phyloP scores from a whole-genome alignment of 2,888 invertebrate genomes.

The Melieria crassipennis region DNA sequence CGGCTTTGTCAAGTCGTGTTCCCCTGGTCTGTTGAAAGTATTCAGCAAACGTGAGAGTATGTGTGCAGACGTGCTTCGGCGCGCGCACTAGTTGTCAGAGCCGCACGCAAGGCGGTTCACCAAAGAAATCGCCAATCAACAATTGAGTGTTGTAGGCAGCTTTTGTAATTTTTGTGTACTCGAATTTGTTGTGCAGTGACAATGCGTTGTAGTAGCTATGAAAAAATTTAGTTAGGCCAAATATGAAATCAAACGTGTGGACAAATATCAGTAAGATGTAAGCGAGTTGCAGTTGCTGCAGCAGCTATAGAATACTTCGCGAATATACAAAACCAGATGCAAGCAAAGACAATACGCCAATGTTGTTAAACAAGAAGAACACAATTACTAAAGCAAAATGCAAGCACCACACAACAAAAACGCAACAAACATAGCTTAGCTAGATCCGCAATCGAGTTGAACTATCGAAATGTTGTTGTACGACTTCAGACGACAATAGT shows the following conservation, averaged over 20 bases:
- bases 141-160: neutral
- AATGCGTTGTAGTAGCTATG: neutral
- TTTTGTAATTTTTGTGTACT: conserved; percentile 2
- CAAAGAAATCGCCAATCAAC: too few species aligned
- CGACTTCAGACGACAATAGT: too few species aligned
- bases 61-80: too few species aligned
- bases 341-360: conserved; percentile 42
- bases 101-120: too few species aligned
- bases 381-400: conserved; percentile 24
- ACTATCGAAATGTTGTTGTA: too few species aligned
- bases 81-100: too few species aligned
- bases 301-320: too few species aligned
- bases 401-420: neutral
- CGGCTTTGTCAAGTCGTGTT: too few species aligned
- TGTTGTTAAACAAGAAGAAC: conserved; percentile 29
- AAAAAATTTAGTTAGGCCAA: conserved; percentile 19
- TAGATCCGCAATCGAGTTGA: neutral
- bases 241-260: neutral
- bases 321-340: neutral
- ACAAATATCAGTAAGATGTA: conserved; percentile 6
- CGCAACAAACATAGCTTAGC: neutral
- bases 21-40: too few species aligned
- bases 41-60: too few species aligned
- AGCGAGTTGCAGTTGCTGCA: neutral
- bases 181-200: too few species aligned